Evolutionary conservation across 2,797 vertebrate species (phyloP), one percentile per base, ranked within the genome.

Genomic region (Craterocephalus amniculus): DNA sequence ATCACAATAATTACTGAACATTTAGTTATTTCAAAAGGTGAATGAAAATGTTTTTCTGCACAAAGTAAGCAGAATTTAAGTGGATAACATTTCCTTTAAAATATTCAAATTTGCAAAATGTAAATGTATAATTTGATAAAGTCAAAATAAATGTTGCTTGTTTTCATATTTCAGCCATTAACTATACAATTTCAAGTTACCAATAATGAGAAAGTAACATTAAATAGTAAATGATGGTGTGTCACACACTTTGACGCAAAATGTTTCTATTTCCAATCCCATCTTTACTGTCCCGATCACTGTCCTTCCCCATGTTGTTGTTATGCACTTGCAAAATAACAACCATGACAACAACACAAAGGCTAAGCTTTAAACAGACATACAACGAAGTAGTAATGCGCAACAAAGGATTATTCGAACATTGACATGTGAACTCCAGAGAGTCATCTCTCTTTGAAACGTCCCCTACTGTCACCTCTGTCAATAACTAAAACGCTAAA

Each of bases 401-500:
- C 71, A 60, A 76, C 70, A 86, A 86, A 80, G 32, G 29, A 57
- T 48, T 35, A 43, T 70, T 83, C 80, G 67, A 78, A 61, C 58
- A 59, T 32, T n/a, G 63, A 74, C 69, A 80, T 73, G 54, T 81
- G 64, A 84, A 73, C 70, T 72, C 74, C 59, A 67, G 65, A 71
- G 67, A 74, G 67, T 67, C 11, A 56, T 63, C 58, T 83, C 76
- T 83, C 83, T 91, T 87, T 88, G 75, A 88, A 89, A 91, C 64
- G 87, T 83, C 89, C 88, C 84, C 85, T 90, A 83, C 84, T 86
- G 87, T 88, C 84, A 84, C 80, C 81, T 80, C 63, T 83, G 87
- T 86, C 87, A 88, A 90, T 87, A 90, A 87, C 81, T 81, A 78
- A 83, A 87, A 87, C 70, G 77, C 80, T 88, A 80, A 91, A 90